Conservation (phyloP, 2,113 vertebrate genomes). For the Gopherus evgoodei region DNA sequence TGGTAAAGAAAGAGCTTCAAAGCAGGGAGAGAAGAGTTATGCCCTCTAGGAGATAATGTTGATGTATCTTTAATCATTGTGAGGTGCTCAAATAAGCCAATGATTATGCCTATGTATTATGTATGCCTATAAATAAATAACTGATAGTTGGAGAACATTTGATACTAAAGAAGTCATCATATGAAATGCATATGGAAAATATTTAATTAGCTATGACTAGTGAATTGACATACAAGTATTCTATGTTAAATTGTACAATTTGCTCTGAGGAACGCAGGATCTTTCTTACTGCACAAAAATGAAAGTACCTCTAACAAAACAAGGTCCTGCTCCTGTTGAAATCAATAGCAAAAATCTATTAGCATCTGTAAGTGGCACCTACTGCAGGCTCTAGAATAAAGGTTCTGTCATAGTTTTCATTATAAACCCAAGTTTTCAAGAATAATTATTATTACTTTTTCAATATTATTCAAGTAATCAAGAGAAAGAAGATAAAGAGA, state of each 20-base stretch:
- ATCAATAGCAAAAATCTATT: slow-evolving; percentile 13
- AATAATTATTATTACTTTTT: background rate
- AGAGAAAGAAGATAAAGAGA: background rate
- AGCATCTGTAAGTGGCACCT: background rate
- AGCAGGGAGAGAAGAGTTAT: slow-evolving; percentile 40
- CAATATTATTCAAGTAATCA: background rate
- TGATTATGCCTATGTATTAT: slow-evolving; percentile 34
- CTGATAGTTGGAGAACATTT: slow-evolving; percentile 58
- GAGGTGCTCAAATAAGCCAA: slow-evolving; percentile 55
- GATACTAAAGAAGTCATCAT: slow-evolving; percentile 57
- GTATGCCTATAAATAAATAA: slow-evolving; percentile 69
- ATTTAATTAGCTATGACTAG: slow-evolving; percentile 62
- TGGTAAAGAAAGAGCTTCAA: slow-evolving; percentile 59
- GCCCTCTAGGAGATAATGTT: slow-evolving; percentile 68
- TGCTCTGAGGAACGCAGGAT: slow-evolving; percentile 54
- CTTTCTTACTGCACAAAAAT: slow-evolving; percentile 36
- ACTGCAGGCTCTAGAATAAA: background rate
- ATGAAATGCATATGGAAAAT: slow-evolving; percentile 56
- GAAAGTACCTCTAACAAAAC: slow-evolving; percentile 46
- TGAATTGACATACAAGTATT: slow-evolving; percentile 43
- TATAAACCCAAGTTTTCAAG: slow-evolving; percentile 11
- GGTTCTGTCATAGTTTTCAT: background rate
- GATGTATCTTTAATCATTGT: slow-evolving; percentile 71
- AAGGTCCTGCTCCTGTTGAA: slow-evolving; percentile 16
- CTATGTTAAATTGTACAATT: slow-evolving; percentile 56